Percentiles rank a stretch among this genome's conserved stretches.
These are phyloP conservation scores for Mionectes macconnelli DNA, from an alignment of 2,113 vertebrate genomes.

Conservation along the genomic window DNA sequence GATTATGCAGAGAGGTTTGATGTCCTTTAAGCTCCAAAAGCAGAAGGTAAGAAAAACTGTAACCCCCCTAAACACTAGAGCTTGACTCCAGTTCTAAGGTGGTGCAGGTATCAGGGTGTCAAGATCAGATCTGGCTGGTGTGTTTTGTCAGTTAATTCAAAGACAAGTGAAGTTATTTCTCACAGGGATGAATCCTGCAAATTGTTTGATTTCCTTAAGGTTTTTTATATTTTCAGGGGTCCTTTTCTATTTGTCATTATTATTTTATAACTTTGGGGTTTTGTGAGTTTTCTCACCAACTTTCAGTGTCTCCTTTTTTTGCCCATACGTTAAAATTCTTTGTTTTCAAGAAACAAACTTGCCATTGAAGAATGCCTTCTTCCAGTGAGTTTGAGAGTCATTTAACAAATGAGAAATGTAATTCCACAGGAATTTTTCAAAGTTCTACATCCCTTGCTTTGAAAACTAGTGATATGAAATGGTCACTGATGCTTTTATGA, in stretches of 20 bases:
- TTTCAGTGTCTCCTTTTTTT: background rate
- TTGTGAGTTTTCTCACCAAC: background rate
- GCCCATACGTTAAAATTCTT: background rate
- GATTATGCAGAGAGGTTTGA: background rate
- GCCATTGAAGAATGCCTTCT: background rate
- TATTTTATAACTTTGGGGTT: background rate
- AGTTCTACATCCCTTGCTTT: background rate
- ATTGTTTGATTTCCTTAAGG: background rate
- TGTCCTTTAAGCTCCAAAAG: background rate
- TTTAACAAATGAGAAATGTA: background rate
- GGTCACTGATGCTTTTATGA: background rate
- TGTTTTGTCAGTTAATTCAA: background rate
- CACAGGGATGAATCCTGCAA: background rate
- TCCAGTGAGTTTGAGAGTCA: background rate
- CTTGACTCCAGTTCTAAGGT: background rate
- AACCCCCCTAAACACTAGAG: background rate
- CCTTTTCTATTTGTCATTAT: background rate
- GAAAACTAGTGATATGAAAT: background rate
- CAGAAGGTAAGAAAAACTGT: background rate
- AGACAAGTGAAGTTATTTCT: background rate
- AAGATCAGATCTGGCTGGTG: background rate
- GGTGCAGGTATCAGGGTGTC: background rate
- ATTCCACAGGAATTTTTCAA: background rate
- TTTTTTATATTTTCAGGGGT: background rate
- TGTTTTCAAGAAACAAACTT: background rate